Evolutionary conservation across 2,797 vertebrate species (phyloP).

Genomic region (Hydrolagus colliei): DNA sequence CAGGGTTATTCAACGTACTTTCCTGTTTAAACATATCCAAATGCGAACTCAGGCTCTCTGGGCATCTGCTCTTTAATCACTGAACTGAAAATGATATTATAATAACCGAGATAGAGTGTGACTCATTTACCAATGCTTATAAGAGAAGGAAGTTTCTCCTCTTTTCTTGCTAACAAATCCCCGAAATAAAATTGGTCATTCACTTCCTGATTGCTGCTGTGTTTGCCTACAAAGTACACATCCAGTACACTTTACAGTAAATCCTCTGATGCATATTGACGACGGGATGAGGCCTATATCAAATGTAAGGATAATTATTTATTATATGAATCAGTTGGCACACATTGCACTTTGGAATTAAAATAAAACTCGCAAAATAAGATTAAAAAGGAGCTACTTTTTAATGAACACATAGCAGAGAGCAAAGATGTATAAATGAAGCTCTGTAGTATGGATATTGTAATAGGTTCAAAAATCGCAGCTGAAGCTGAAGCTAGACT

Average conservation of each 20-base stretch:
- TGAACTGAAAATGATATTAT: background rate
- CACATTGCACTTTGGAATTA: background rate
- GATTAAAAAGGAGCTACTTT: background rate
- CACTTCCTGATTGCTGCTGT: too few relatives aligned
- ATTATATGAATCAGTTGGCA: background rate
- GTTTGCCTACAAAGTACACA: too few relatives aligned
- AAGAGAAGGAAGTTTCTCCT: too few relatives aligned
- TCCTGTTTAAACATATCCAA: background rate
- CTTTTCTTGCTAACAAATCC: too few relatives aligned
- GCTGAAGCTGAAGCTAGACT: background rate
- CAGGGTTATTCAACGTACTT: background rate
- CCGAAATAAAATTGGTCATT: too few relatives aligned
- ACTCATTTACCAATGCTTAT: background rate
- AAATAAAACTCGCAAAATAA: background rate
- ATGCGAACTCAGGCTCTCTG: background rate
- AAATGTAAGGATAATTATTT: too few relatives aligned
- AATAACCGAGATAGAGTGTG: background rate
- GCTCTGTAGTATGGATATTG: background rate
- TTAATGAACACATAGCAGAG: background rate
- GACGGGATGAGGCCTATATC: too few relatives aligned
- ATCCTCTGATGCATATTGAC: too few relatives aligned
- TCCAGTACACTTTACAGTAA: too few relatives aligned
- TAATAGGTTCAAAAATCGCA: background rate
- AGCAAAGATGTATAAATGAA: background rate
- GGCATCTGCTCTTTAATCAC: background rate